phyloP scores from a whole-genome alignment of 1,140 invertebrate genomes.

The Conus ventricosus region DNA sequence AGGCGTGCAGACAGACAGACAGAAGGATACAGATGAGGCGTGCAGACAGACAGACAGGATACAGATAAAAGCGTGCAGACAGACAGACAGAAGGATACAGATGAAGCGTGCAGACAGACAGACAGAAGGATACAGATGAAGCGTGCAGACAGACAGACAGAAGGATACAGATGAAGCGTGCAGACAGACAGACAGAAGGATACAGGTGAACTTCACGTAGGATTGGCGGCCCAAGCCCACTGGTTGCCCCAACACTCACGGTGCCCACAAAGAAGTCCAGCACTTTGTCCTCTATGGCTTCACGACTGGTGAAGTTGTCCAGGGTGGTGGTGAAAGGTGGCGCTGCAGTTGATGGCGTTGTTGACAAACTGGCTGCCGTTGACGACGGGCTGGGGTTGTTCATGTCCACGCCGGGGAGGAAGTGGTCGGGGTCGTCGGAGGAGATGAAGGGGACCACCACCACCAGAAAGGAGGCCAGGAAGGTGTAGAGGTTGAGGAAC shows the following conservation, averaged over 20 bases:
- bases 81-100: too few species aligned
- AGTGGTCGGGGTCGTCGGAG: not conserved
- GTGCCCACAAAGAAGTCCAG: constrained; percentile 63
- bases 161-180: too few species aligned
- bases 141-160: too few species aligned
- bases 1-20: too few species aligned
- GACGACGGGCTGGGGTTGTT: not conserved
- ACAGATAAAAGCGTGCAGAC: too few species aligned
- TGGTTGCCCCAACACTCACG: constrained; percentile 46
- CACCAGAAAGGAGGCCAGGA: constrained; percentile 70
- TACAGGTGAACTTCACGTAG: too few species aligned
- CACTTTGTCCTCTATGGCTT: constrained; percentile 39
- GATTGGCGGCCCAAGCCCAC: not conserved
- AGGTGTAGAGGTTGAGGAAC: constrained; percentile 79
- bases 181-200: too few species aligned
- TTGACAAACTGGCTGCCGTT: not conserved
- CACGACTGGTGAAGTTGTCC: not conserved
- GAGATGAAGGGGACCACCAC: constrained; percentile 56
- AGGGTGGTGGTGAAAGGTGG: constrained; percentile 45
- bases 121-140: too few species aligned
- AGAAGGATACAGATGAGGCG: too few species aligned
- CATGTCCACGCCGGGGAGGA: not conserved
- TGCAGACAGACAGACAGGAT: too few species aligned
- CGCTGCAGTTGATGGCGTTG: constrained; percentile 48
- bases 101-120: too few species aligned